Percentiles rank a stretch among this genome's conserved stretches.
Evolutionary conservation across 2,797 vertebrate species (phyloP).

Genomic region (Lateolabrax maculatus): DNA sequence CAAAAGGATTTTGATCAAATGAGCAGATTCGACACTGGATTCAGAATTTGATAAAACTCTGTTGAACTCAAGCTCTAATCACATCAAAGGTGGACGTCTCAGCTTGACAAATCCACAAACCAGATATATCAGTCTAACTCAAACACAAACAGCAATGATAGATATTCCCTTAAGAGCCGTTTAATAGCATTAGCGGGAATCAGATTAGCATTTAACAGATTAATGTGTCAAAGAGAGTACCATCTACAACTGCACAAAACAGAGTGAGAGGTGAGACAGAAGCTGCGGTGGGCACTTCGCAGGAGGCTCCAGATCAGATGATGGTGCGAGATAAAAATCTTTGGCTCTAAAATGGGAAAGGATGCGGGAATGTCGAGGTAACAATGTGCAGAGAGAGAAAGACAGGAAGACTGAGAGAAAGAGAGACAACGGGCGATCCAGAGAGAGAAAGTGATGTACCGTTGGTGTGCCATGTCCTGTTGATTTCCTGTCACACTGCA

Average conservation of each 20-base stretch:
- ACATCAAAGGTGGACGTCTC: slow-evolving; percentile 49
- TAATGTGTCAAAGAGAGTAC: slow-evolving; percentile 59
- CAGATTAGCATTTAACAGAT: slow-evolving; percentile 71
- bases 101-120: slow-evolving; percentile 59
- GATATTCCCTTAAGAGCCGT: slow-evolving; percentile 62
- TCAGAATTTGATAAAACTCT: slow-evolving; percentile 35
- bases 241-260: slow-evolving; percentile 27
- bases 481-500: slow-evolving; percentile 65
- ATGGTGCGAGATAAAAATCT: slow-evolving; percentile 34
- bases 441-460: slow-evolving; percentile 56
- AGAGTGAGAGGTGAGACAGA: slow-evolving; percentile 12
- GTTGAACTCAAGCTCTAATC: slow-evolving; percentile 44
- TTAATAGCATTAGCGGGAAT: slow-evolving; percentile 74
- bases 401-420: slow-evolving; percentile 44
- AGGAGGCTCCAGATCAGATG: slow-evolving; percentile 35
- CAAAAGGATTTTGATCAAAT: slow-evolving; percentile 39
- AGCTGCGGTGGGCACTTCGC: slow-evolving; percentile 11
- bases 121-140: slow-evolving; percentile 34
- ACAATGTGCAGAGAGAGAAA: slow-evolving; percentile 52
- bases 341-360: slow-evolving; percentile 45
- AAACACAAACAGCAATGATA: slow-evolving; percentile 58
- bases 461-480: slow-evolving; percentile 58
- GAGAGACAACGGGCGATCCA: slow-evolving; percentile 46
- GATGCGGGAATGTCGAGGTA: slow-evolving; percentile 58
- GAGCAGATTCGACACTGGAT: slow-evolving; percentile 11